These are phyloP conservation scores for Parnassius apollo DNA, from an alignment of 2,888 invertebrate genomes.

Conservation along the genomic window DNA sequence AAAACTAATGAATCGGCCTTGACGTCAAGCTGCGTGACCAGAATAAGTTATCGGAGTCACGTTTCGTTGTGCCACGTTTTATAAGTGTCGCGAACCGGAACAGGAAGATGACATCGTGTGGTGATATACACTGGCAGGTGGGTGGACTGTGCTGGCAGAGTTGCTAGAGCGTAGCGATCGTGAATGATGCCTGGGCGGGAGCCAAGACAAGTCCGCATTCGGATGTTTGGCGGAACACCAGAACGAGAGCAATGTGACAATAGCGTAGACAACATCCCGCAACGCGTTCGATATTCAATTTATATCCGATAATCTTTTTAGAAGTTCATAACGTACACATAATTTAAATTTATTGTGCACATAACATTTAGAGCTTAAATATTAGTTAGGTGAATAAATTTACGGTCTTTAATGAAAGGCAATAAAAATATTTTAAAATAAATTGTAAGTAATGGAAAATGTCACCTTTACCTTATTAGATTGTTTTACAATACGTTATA, in stretches of 20 bases:
- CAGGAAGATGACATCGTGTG: conserved; percentile 53
- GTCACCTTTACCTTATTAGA: conserved; percentile 1
- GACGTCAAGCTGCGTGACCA: conserved; percentile 36
- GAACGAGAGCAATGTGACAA: conserved; percentile 57
- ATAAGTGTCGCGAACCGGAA: conserved; percentile 53
- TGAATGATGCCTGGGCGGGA: conserved; percentile 54
- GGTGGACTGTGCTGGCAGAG: conserved; percentile 45
- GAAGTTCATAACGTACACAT: too few species aligned
- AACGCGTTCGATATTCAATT: too few species aligned
- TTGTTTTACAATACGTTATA: conserved; percentile 24
- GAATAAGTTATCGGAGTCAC: conserved; percentile 41
- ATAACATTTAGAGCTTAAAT: too few species aligned
- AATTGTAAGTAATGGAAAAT: too few species aligned
- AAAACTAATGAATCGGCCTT: conserved; percentile 37
- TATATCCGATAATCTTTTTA: too few species aligned
- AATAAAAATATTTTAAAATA: too few species aligned
- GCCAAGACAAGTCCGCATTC: conserved; percentile 41
- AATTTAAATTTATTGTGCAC: too few species aligned
- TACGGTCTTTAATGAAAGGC: too few species aligned
- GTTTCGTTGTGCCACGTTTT: conserved; percentile 39
- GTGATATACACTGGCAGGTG: conserved; percentile 45
- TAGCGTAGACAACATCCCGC: conserved; percentile 38
- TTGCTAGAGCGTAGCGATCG: conserved; percentile 31
- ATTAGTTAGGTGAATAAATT: too few species aligned
- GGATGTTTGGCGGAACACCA: conserved; percentile 56